These are phyloP conservation scores for Trichacis sp. DNA, from an alignment of 2,888 invertebrate genomes.

Conservation along the genomic window DNA sequence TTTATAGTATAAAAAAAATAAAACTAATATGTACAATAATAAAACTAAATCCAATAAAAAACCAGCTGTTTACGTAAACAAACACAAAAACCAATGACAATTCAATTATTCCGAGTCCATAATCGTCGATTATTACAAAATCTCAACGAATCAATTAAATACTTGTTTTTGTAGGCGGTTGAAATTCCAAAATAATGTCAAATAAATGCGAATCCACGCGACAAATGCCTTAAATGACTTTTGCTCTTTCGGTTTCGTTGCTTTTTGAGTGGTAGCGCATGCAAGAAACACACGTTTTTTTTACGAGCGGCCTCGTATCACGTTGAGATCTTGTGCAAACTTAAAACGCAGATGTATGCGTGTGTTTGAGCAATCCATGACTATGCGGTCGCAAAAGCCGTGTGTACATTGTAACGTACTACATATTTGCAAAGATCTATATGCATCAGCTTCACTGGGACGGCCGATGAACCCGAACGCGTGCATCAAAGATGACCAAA, in stretches of 20 bases:
- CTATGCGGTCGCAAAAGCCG: neutral
- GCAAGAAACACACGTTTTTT: neutral
- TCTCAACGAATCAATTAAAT: too few species aligned
- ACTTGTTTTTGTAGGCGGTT: too few species aligned
- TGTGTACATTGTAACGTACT: neutral
- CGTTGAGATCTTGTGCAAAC: neutral
- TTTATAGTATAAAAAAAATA: too few species aligned
- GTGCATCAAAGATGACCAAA: neutral
- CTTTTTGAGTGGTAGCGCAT: neutral
- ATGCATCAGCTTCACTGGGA: neutral
- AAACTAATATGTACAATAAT: too few species aligned
- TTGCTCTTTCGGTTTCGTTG: neutral
- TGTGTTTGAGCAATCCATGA: neutral
- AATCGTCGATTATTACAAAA: too few species aligned
- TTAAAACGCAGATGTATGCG: neutral
- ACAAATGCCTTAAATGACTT: neutral
- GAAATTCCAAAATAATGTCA: too few species aligned
- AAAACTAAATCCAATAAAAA: too few species aligned
- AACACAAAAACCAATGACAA: too few species aligned
- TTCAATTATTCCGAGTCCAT: too few species aligned
- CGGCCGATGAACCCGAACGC: neutral
- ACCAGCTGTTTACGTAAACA: too few species aligned
- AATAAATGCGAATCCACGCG: too few species aligned
- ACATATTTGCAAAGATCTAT: neutral
- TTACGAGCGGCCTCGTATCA: neutral